Base-by-base conservation (phyloP, 1,140 invertebrate genomes). In the Delia radicum region DNA sequence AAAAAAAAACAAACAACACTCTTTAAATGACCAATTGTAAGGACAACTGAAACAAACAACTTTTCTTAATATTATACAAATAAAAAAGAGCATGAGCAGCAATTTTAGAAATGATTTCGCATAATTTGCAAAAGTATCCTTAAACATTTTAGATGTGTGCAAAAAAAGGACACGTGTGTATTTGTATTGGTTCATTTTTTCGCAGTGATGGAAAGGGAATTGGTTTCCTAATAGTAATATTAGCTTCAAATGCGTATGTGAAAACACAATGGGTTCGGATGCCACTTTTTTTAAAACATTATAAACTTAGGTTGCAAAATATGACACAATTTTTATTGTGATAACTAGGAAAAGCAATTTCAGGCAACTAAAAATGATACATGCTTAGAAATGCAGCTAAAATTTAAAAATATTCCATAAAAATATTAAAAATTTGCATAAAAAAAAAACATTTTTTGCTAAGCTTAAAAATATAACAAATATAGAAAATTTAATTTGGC, bases 31-130 rank as follows among this genome's bases (percentile, higher is more conserved):
- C 69, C 48, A 65, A 73, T 63, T 62, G 48, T 61, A 42, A 73
- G 69, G 48, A 63, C 18, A 76, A 75, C 55, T 28, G 18, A 10
- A 42, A 55, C 48, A 55, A 21, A 55, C n/a, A 55, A 55, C 21
- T 55, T 55, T 37, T 55, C 48, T 55, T 55, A 24, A 55, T 55
- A 21, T 55, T 55, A 7, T 7, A 33, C 37, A 69, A 69, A 21
- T 33, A 10, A 69, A 67, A 69, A 33, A 69, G 29, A 69, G 65
- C 65, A 69, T 46, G 37, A 55, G 21, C 37, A 73, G 71, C 84
- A 83, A 84, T 84, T 84, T 84, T 80, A 78, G 79, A 84, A 84
- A 84, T 84, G 81, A 80, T 81, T 84, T 84, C 82, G 82, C 82
- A 84, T 84, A 84, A 84, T 84, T 84, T 84, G 82, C 82, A 81